These are phyloP conservation scores for Misgurnus mizolepis DNA, from an alignment of 2,113 vertebrate genomes.

Conservation along the genomic window DNA sequence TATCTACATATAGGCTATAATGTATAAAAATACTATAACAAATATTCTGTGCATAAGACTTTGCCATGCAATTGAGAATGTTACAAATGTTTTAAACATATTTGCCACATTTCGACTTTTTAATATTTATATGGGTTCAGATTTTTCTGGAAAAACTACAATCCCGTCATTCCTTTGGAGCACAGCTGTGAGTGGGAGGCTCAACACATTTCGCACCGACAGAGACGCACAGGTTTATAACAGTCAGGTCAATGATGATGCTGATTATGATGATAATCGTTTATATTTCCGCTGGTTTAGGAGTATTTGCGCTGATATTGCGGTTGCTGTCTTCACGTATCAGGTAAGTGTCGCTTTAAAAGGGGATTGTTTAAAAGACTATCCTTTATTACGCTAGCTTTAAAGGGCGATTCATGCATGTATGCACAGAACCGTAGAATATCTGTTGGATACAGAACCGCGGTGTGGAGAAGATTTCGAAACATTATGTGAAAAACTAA, in stretches of 20 bases:
- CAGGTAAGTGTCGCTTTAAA: conserved; percentile 73
- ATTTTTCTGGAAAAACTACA: conserved; percentile 65
- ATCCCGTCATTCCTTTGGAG: conserved; percentile 66
- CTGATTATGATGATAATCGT: conserved; percentile 60
- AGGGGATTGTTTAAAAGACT: background rate
- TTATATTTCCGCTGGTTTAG: conserved; percentile 68
- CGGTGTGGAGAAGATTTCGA: background rate
- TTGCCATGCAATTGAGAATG: background rate
- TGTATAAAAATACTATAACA: no score
- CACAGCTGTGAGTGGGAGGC: conserved; percentile 48
- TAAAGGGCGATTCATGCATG: background rate
- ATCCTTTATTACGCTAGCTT: background rate
- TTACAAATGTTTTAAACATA: background rate
- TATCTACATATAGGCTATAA: background rate
- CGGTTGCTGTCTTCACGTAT: conserved; percentile 77
- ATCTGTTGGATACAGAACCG: background rate
- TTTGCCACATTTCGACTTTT: no score
- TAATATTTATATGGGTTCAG: background rate
- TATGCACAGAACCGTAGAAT: background rate
- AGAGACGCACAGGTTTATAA: background rate
- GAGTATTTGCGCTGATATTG: conserved; percentile 72
- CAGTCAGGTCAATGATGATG: background rate
- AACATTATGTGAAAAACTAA: background rate
- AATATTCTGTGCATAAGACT: no score
- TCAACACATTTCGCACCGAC: conserved; percentile 38